Percentiles rank a stretch among this genome's conserved stretches.
Evolutionary conservation across 2,113 vertebrate species (phyloP).

Genomic region (Hassar affinis): DNA sequence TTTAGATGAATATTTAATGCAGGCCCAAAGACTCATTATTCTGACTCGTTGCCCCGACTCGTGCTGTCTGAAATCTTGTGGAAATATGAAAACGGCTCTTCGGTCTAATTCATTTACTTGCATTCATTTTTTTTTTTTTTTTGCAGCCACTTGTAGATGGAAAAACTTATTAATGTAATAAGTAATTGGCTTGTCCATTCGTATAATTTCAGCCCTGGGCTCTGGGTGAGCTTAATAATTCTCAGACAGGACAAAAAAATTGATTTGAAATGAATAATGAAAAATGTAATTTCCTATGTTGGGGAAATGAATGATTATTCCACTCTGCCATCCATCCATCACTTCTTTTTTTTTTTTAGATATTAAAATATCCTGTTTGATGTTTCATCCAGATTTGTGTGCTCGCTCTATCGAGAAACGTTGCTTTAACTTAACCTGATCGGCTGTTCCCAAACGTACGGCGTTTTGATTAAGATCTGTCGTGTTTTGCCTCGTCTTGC

Average conservation of each 20-base stretch:
- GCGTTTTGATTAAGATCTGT: background rate
- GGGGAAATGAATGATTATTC: conserved; percentile 18
- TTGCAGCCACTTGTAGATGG: background rate
- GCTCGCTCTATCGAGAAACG: background rate
- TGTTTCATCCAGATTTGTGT: background rate
- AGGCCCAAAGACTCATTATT: background rate
- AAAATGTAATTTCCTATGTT: conserved; percentile 26
- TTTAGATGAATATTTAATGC: conserved; percentile 21
- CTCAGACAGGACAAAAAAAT: background rate
- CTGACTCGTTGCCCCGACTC: background rate
- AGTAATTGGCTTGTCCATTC: conserved; percentile 35
- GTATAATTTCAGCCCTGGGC: conserved; percentile 24
- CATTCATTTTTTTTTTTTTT: background rate
- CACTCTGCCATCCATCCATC: background rate
- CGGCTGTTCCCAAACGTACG: background rate
- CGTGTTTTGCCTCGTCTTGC: conserved; percentile 39
- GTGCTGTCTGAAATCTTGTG: background rate
- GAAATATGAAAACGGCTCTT: background rate
- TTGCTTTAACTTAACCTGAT: background rate
- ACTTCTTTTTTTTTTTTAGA: background rate
- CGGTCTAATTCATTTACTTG: background rate
- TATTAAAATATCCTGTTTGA: background rate
- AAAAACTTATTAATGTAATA: conserved; percentile 37
- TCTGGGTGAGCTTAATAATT: conserved; percentile 22
- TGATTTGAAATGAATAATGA: conserved; percentile 37